Evolutionary conservation across 2,797 vertebrate species (phyloP), one percentile per base, ranked within the genome.

Genomic region (Bucorvus abyssinicus): DNA sequence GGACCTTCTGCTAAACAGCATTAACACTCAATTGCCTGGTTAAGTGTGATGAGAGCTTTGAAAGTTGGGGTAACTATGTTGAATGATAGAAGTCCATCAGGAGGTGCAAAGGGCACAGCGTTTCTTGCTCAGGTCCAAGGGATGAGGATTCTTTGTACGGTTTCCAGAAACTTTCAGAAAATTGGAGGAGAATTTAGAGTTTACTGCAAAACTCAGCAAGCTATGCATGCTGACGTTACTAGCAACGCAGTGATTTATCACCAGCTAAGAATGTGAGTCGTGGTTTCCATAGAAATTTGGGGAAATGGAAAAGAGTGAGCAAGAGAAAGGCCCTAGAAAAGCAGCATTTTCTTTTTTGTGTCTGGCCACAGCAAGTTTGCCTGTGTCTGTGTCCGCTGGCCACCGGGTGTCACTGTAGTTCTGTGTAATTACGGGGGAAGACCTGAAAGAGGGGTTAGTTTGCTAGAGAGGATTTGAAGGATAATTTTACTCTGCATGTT

Each of bases 391-490:
- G 65, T 10, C 8, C n/a, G 1, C 3, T 19, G 84, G 42, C 97
- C 98, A 92, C 97, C 50, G 12, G 95, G 88, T 93, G 97, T 95
- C 97, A 63, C 92, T 95, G 79, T 94, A 94, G 94, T 16, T 65
- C 94, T 75, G 68, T 36, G 34, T 29, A 91, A 61, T 34, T 68
- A 20, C 4, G 4, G 9, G 7, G 55, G 20, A 40, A 76, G 68
- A 9, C 3, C 12, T 14, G 32, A 13, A 44, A 4, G 1, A 2
- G 17, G 15, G 5, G 0, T 8, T 20, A 3, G 17, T 17, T 69
- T 9, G 27, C 7, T 13, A 7, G 32, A 7, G 27, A 55, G 13
- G 18, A 12, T 52, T 65, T 38, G 76, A 88, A 47, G 55, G 38
- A 6, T 27, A 4, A 14, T 69, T 73, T 84, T 81, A 10, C 44